Conservation (phyloP, 2,113 vertebrate genomes). For the Sylvicapra grimmia region DNA sequence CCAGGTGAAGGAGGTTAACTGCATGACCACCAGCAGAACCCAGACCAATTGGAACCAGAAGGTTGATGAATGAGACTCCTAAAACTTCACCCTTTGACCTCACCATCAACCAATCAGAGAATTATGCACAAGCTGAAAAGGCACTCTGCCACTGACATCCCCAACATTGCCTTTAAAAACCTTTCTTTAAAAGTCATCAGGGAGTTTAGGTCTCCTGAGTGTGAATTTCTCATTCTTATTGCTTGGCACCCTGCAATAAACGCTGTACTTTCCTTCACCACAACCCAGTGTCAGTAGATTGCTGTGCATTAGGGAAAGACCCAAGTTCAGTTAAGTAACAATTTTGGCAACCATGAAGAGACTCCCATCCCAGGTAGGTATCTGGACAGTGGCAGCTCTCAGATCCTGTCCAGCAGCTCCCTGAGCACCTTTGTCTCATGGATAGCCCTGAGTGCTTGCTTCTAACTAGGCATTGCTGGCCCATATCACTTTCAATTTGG, state of each 20-base stretch:
- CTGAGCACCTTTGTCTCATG: neutral
- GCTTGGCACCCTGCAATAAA: neutral
- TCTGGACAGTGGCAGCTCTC: neutral
- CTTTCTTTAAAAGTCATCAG: neutral
- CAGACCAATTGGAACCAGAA: neutral
- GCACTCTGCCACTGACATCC: neutral
- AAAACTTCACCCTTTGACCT: neutral
- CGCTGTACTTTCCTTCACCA: neutral
- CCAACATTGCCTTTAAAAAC: neutral
- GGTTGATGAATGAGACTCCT: neutral
- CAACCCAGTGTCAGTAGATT: neutral
- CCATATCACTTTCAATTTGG: neutral
- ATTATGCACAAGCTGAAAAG: neutral
- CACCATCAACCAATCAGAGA: neutral
- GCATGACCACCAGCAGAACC: neutral
- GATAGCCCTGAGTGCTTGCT: neutral
- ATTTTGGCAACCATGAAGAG: neutral
- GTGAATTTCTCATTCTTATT: neutral
- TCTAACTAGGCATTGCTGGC: neutral
- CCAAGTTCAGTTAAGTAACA: neutral
- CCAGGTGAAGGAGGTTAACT: neutral
- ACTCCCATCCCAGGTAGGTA: neutral
- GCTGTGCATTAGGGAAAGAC: neutral
- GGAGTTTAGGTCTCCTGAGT: neutral
- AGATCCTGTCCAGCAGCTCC: neutral